These are phyloP conservation scores for Otolemur crassicaudatus DNA, from an alignment of 2,797 vertebrate genomes.

Conservation along the genomic window DNA sequence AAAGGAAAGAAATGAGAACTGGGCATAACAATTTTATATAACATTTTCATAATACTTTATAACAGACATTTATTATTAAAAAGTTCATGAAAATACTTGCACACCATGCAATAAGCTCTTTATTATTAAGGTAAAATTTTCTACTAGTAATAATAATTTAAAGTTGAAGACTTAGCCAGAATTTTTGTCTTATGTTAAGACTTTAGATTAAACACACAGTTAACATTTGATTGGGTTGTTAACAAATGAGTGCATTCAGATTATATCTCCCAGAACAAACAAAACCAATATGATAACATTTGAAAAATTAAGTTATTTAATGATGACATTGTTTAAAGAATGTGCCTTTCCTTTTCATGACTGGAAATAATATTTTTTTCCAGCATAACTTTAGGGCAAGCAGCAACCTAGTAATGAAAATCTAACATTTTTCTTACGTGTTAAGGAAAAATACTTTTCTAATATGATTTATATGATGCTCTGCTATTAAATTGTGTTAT, in stretches of 20 bases:
- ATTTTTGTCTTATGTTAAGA: background rate
- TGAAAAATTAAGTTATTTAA: slow-evolving; percentile 74
- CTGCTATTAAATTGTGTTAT: slow-evolving; percentile 10
- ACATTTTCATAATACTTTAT: background rate
- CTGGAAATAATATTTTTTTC: slow-evolving; percentile 14
- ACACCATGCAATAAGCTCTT: slow-evolving; percentile 5
- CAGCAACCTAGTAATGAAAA: slow-evolving; percentile 31
- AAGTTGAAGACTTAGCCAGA: slow-evolving; percentile 40
- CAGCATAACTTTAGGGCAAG: slow-evolving; percentile 63
- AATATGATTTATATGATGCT: background rate
- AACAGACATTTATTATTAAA: background rate
- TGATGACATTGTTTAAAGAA: slow-evolving; percentile 28
- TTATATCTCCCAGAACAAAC: background rate
- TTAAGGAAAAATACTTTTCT: slow-evolving; percentile 31
- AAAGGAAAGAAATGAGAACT: background rate
- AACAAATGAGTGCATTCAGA: background rate
- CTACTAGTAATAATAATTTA: background rate
- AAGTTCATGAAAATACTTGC: slow-evolving; percentile 22
- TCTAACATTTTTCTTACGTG: slow-evolving; percentile 60
- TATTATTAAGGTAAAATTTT: background rate
- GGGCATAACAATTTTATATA: background rate
- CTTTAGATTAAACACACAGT: slow-evolving; percentile 47
- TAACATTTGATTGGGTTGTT: background rate
- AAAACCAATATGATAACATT: slow-evolving; percentile 36
- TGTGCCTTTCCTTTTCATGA: background rate